Evolutionary conservation across 2,113 vertebrate species (phyloP), one percentile per base, ranked within the genome.

Genomic region (Paramormyrops kingsleyae): DNA sequence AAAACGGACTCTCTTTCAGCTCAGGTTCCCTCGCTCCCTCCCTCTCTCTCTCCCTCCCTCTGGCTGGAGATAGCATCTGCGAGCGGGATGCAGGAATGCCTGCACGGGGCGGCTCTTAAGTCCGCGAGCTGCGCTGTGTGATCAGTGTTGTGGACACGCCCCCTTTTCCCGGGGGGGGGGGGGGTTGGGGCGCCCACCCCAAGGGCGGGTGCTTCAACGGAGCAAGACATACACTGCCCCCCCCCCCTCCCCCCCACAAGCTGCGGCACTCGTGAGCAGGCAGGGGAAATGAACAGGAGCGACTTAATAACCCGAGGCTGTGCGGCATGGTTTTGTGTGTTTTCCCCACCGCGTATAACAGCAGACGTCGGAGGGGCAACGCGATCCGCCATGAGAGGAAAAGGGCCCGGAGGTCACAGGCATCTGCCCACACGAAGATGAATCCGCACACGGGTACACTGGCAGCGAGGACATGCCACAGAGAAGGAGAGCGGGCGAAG

Each of bases 31-130:
- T n/a, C 46, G 10, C 46, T 50, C 84, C 1, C 24, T 35, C 47
- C 31, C 49, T 52, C 85, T 13, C 47, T 52, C 49, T 19, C 24
- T 39, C 49, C 31, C 49, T 52, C 85, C 27, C 85, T 87, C 50
- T 27, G 13, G n/a, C 19, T 21, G n/a, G 49, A 87, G 85, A 87
- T 87, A 35, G 10, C 85, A 87, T 87, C 85, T 87, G 85, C 4
- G 31, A 87, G 85, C 49, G 27, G 85, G 85, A 87, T n/a, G 85
- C 85, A 31, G 85, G 50, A 87, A 87, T 87, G 85, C 85, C 85
- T 53, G 49, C 31, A 15, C 85, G 50, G 27, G 49, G 50, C 50
- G 42, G 49, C 85, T 35, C 74, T 87, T 53, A 87, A 53, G 47
- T 47, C n/a, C 2, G 27, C 15, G 85, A 35, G 85, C 24, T 4